Base-by-base conservation (phyloP, 2,113 vertebrate genomes). In the Zingel zingel region DNA sequence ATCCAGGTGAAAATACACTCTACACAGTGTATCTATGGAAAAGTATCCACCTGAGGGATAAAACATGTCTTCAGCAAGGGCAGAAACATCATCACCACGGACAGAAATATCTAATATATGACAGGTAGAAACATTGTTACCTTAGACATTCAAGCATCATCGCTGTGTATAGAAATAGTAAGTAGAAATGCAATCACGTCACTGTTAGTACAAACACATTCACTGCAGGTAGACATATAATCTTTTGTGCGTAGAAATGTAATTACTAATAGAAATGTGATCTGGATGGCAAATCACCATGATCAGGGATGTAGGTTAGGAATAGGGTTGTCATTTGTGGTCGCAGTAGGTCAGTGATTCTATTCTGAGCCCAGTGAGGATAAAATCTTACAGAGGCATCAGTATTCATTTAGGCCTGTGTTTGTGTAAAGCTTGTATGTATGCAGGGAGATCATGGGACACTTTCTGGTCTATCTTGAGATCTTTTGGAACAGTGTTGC, bases 371-470 rank as follows among this genome's bases (percentile, higher is more conserved):
- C 21, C 5, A 36, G n/a, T 0, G 1, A 86, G 66, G 66, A 47
- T 45, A 5, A 65, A 56, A 23, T 58, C 39, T 18, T 21, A 15
- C 15, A 18, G 27, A 80, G 47, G n/a, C 25, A 9, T 15, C 7
- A 70, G 64, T 33, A n/a, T 79, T 84, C 47, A 57, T 73, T 11
- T 2, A 77, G 27, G 79, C 47, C 7, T 48, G 71, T 79, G 66
- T 63, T 30, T 79, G 65, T 85, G 0, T 71, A n/a, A 45, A 64
- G 62, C 18, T 14, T 3, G 43, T 70, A 18, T 48, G 51, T 69
- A 18, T 65, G 2, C 6, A 23, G 56, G 23, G 21, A 12, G 67
- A 85, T 90, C 83, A 81, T 39, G 69, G 76, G 86, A 92, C 25
- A 12, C 11, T 63, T 50, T 79, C 33, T 64, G 45, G 19, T 78